Evolutionary conservation across 1,140 invertebrate genomes (phyloP), one percentile per base, ranked within the genome.

Genomic region (Conopomorpha cramerella): DNA sequence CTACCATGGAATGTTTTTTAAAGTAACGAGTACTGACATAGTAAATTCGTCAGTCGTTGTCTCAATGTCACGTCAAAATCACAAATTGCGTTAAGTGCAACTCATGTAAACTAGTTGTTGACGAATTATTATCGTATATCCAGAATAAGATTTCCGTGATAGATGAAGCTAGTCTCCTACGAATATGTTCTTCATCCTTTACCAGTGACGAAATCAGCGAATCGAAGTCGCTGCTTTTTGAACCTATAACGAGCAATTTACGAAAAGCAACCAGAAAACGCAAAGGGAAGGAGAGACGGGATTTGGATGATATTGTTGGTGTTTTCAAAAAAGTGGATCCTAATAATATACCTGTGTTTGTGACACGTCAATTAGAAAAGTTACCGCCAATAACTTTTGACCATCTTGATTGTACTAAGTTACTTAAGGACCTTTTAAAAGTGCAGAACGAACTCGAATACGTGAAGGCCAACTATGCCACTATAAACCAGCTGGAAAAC

Each of bases 101-200:
- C 26, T 13, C 8, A 15, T 51, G 44, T 34, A 41, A 45, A 36
- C 43, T 45, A 1, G 48, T 51, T 11, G 47, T 51, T 11, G 29
- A 51, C 11, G 49, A 47, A 29, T 46, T 31, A n/a, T n/a, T n/a
- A n/a, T n/a, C n/a, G n/a, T n/a, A n/a, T n/a, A n/a, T n/a, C n/a
- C n/a, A n/a, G n/a, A 46, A 50, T 16, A 50, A 51, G 36, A 18
- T 48, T 2, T 51, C 45, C 11, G 30, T 51, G 3, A 28, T 30
- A 1, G 43, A 46, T 38, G 45, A 48, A 30, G 39, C 35, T 2
- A 46, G 30, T 16, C 30, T 49, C 25, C 29, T 27, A 1, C 36
- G 28, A 33, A 48, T 52, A 17, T 48, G 46, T 44, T 29, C 26
- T 14, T 38, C 49, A 6, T 19, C 41, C 0, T 52, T 52, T 38